Conservation (phyloP, 2,797 vertebrate species). For the Argya squamiceps region DNA sequence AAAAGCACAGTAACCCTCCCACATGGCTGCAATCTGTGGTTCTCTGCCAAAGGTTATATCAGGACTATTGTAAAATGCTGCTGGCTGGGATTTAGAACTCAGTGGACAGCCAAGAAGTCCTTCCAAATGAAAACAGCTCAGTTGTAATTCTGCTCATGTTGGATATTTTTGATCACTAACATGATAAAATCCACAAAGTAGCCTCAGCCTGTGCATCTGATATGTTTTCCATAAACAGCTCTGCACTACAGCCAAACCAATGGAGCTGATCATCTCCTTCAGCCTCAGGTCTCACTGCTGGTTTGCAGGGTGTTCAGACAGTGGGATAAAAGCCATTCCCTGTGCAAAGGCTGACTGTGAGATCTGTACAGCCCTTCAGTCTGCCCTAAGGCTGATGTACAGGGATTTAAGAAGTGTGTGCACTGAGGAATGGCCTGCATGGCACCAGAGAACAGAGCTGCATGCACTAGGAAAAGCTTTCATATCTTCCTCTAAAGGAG, state of each 20-base stretch:
- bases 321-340: not conserved
- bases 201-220: not conserved
- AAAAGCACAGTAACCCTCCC: conserved; percentile 17
- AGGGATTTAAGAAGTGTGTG: not conserved
- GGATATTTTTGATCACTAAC: not conserved
- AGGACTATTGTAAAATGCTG: not conserved
- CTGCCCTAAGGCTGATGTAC: not conserved
- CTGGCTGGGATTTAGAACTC: not conserved
- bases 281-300: not conserved
- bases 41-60: not conserved
- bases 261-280: not conserved
- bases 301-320: not conserved
- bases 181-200: not conserved
- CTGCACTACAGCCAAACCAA: not conserved
- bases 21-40: not conserved
- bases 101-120: not conserved
- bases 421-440: not conserved
- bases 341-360: not conserved
- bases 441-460: not conserved
- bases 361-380: not conserved
- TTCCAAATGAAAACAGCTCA: not conserved
- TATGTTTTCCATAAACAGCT: not conserved
- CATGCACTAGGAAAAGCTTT: not conserved
- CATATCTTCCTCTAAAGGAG: not conserved
- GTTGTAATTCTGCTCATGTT: not conserved